Percentiles rank a stretch among this genome's conserved stretches.
phyloP scores from a whole-genome alignment of 2,113 vertebrate genomes.

The Chunga burmeisteri region DNA sequence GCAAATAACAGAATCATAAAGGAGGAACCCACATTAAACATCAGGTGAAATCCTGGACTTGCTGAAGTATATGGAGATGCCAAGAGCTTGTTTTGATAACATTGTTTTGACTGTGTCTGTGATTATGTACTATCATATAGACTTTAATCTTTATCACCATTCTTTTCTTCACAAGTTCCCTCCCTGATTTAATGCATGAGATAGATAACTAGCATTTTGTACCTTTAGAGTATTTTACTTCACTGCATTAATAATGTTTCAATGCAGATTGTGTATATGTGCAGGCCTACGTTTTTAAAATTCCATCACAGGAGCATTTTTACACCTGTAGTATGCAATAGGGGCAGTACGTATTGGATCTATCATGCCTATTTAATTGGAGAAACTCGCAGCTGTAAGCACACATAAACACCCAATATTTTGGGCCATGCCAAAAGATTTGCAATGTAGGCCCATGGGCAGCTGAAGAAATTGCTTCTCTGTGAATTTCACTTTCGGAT shows the following conservation, averaged over 20 bases:
- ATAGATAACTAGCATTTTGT: neutral
- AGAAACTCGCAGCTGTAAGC: neutral
- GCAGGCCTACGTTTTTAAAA: neutral
- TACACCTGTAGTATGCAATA: neutral
- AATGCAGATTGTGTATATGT: neutral
- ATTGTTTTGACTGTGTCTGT: neutral
- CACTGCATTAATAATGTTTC: neutral
- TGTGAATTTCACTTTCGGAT: neutral
- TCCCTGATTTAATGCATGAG: neutral
- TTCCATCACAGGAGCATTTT: neutral
- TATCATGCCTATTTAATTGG: neutral
- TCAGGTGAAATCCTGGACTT: neutral
- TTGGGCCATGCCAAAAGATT: neutral
- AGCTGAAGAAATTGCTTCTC: neutral
- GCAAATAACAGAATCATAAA: neutral
- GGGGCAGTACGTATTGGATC: neutral
- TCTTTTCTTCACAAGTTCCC: neutral
- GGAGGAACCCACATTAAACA: neutral
- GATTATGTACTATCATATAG: neutral
- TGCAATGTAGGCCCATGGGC: neutral
- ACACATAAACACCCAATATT: neutral
- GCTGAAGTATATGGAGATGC: neutral
- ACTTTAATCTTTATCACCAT: neutral
- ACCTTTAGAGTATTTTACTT: neutral
- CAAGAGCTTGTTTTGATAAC: neutral